Conservation (phyloP, 2,888 invertebrate species). For the Panopea generosa region DNA sequence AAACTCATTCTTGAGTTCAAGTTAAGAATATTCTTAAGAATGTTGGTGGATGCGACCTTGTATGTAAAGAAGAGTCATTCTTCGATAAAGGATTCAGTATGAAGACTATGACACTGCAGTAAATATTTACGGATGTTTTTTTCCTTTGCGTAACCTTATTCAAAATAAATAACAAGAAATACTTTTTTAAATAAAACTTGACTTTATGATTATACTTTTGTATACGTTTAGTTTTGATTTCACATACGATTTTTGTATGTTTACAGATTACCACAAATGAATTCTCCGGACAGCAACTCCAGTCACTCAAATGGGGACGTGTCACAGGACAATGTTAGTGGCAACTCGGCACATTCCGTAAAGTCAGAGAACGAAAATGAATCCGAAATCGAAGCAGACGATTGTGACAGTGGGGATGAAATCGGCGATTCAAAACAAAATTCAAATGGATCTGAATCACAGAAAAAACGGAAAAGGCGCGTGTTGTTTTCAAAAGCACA, state of each 20-base stretch:
- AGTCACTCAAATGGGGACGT: conserved; percentile 67
- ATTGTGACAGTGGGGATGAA: conserved; percentile 63
- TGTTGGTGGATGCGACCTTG: no score
- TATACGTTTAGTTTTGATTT: no score
- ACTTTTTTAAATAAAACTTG: no score
- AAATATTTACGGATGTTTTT: no score
- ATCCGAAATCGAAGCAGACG: conserved; percentile 50
- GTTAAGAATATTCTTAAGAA: no score
- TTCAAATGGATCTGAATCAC: conserved; percentile 64
- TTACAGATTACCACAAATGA: conserved; percentile 65
- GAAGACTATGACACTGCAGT: no score
- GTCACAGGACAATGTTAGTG: conserved; percentile 54
- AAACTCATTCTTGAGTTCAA: no score
- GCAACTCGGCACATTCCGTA: conserved; percentile 46
- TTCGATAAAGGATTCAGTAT: no score
- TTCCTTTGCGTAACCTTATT: no score
- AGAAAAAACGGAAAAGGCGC: conserved; percentile 91
- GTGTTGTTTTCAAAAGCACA: conserved; percentile 99
- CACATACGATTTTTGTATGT: not conserved
- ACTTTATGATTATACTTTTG: no score
- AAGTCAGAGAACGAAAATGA: conserved; percentile 63
- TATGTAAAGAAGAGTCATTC: no score
- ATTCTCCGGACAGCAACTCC: conserved; percentile 69
- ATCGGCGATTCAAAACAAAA: conserved; percentile 57
- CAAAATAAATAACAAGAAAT: no score